These are phyloP conservation scores for Ophthalmolycus amberensis DNA, from an alignment of 2,113 vertebrate species.

Conservation along the genomic window DNA sequence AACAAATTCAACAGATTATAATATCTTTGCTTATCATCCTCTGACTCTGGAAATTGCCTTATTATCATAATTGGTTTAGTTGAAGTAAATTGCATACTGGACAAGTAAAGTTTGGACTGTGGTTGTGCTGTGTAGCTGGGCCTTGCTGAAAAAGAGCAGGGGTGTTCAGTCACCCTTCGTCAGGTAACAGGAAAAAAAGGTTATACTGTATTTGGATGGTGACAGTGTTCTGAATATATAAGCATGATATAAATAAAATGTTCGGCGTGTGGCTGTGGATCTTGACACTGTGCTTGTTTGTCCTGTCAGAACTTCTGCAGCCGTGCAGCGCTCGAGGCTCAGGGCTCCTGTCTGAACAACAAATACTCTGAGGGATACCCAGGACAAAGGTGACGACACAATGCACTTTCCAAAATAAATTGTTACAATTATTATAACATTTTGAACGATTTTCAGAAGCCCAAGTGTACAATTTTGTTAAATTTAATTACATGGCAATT, in stretches of 20 bases:
- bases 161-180: constrained; percentile 18
- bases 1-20: neutral
- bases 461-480: neutral
- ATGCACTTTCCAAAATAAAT: neutral
- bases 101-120: constrained; percentile 1
- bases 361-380: constrained; percentile 94
- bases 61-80: neutral
- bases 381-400: constrained; percentile 86
- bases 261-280: constrained; percentile 8
- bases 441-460: neutral
- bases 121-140: neutral
- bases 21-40: neutral
- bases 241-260: constrained; percentile 7
- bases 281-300: constrained; percentile 44
- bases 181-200: constrained; percentile 30
- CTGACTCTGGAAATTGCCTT: neutral
- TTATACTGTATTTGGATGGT: constrained; percentile 40
- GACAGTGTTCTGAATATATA: constrained; percentile 45
- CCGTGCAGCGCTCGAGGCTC: constrained; percentile 90
- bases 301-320: constrained; percentile 92
- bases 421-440: neutral
- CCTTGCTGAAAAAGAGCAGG: neutral
- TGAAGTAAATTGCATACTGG: neutral
- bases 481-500: neutral
- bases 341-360: constrained; percentile 95